phyloP scores from a whole-genome alignment of 2,797 vertebrate species.

The Poeciliopsis gracilis region DNA sequence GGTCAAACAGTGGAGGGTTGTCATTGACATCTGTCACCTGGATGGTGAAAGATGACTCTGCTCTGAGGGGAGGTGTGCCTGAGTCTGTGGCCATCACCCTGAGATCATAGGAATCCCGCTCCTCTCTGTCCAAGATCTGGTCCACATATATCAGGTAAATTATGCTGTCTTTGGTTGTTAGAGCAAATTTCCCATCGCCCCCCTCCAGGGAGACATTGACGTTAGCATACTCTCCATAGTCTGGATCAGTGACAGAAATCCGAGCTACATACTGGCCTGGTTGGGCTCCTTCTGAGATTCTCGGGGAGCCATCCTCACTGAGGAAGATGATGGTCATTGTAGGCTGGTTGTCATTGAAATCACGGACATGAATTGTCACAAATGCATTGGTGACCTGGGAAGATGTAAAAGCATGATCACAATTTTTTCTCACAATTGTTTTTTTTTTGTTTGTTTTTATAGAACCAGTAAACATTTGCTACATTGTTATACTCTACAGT shows the following conservation, averaged over 20 bases:
- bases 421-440: not conserved
- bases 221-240: conserved; percentile 96
- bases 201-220: conserved; percentile 97
- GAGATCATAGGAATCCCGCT: conserved; percentile 92
- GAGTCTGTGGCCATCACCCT: conserved; percentile 95
- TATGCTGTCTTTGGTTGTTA: conserved; percentile 97
- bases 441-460: not conserved
- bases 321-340: conserved; percentile 99
- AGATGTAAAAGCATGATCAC: conserved; percentile 4
- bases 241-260: conserved; percentile 96
- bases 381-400: conserved; percentile 90
- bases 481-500: not conserved
- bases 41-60: conserved; percentile 95
- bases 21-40: conserved; percentile 96
- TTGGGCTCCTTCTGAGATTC: conserved; percentile 95
- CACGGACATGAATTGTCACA: conserved; percentile 94
- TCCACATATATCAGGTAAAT: conserved; percentile 98
- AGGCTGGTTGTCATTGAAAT: conserved; percentile 98
- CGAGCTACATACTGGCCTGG: conserved; percentile 95
- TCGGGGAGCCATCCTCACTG: conserved; percentile 94
- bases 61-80: conserved; percentile 90
- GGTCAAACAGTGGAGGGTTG: conserved; percentile 94
- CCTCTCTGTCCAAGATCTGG: conserved; percentile 91
- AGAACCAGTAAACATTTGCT: not conserved
- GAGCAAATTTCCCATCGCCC: conserved; percentile 95